Evolutionary conservation across 2,797 vertebrate genomes (phyloP).

Genomic region (Sylvilagus floridanus): DNA sequence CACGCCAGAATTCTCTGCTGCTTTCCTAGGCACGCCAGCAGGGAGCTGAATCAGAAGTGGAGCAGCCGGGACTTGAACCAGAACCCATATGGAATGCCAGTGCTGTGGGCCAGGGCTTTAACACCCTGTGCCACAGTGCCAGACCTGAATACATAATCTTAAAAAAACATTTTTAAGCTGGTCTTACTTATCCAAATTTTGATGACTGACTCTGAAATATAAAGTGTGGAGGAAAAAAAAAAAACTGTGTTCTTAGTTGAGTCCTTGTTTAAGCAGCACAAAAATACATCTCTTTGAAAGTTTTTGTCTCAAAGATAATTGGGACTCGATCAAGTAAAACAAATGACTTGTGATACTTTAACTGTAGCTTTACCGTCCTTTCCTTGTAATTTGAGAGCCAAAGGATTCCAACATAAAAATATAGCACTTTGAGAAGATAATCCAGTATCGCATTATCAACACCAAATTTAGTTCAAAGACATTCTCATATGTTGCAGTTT

Average conservation of each 20-base stretch:
- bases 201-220: neutral
- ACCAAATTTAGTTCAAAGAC: constrained; percentile 29
- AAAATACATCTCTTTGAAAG: constrained; percentile 17
- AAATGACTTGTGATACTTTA: constrained; percentile 54
- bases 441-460: constrained; percentile 23
- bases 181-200: constrained; percentile 49
- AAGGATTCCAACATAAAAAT: constrained; percentile 18
- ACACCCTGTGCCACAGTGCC: too few species aligned
- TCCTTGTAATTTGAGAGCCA: constrained; percentile 44
- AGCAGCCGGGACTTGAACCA: too few species aligned
- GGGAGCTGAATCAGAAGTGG: too few species aligned
- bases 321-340: constrained; percentile 13
- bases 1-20: too few species aligned
- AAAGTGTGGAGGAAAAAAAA: neutral
- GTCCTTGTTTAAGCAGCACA: constrained; percentile 38
- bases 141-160: too few species aligned
- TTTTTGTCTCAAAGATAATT: constrained; percentile 53
- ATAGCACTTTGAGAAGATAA: constrained; percentile 37
- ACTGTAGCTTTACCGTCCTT: neutral
- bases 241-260: constrained; percentile 27
- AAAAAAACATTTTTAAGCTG: neutral
- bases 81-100: too few species aligned
- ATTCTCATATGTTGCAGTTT: constrained; percentile 5
- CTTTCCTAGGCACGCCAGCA: too few species aligned
- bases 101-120: too few species aligned